phyloP scores from a whole-genome alignment of 53 echinoderm and acorn worm genomes.

The Arbacia lixula region DNA sequence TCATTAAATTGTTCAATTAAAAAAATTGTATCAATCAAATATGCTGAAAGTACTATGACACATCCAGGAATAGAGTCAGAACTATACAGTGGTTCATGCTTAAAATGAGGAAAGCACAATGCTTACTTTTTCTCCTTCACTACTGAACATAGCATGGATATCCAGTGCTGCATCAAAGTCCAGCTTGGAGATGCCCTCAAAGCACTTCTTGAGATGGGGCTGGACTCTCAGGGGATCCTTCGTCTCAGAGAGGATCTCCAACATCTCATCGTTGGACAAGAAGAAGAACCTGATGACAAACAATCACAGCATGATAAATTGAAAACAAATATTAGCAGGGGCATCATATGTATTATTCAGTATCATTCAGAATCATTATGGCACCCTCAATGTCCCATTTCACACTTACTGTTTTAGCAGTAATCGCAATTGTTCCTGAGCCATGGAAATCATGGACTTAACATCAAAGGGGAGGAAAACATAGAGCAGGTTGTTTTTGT shows the following conservation, averaged over 20 bases:
- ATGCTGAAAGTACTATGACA: not conserved
- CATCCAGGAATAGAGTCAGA: not conserved
- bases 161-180: slow-evolving; percentile 89
- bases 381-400: too few species aligned
- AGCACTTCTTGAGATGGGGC: slow-evolving; percentile 99
- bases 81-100: not conserved
- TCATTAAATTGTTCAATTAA: too few species aligned
- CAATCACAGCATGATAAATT: too few species aligned
- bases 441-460: too few species aligned
- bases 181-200: slow-evolving; percentile 97
- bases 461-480: too few species aligned
- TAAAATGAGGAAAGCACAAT: not conserved
- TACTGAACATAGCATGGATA: slow-evolving; percentile 94
- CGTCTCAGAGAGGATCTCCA: slow-evolving; percentile 98
- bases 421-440: too few species aligned
- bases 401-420: too few species aligned
- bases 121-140: slow-evolving; percentile 87
- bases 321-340: too few species aligned
- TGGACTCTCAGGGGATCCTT: slow-evolving; percentile 98
- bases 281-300: slow-evolving; percentile 87
- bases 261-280: slow-evolving; percentile 99
- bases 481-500: too few species aligned
- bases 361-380: too few species aligned
- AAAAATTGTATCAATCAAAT: too few species aligned
- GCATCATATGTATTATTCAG: too few species aligned